Evolutionary conservation across 2,888 invertebrate species (phyloP), one percentile per base, ranked within the genome.

Genomic region (Nephrotoma guestfalica): DNA sequence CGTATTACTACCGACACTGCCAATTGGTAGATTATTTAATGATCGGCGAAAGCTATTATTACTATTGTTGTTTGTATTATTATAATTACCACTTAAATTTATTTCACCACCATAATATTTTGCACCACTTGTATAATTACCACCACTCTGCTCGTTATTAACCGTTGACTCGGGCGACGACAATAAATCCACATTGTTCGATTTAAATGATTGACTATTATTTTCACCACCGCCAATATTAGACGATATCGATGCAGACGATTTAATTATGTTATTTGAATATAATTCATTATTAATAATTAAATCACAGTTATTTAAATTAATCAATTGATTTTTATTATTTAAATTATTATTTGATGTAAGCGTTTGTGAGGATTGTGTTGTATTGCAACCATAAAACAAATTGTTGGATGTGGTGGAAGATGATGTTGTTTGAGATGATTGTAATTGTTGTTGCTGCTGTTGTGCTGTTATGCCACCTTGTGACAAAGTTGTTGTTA

Each of bases 81-180:
- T 85, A 15, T 85, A 43, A 43, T 41, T 45, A 84, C 86, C 83
- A 86, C 86, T 85, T 45, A 85, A 85, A 86, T 87, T 86, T 40
- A 45, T 47, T 30, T 45, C 45, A 86, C 87, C 87, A 57, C 86
- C 86, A 86, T 86, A 88, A 88, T 86, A 88, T 88, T 45, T 88
- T 88, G 30, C 87, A 88, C 87, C 88, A 87, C 87, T 88, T 84
- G 88, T 88, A 86, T 86, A 84, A 41, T 41, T 84, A 41, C n/a
- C 40, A 83, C 30, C 15, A 41, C 41, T 41, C n/a, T 84, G 84
- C 15, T 41, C 42, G 7, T 84, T 42, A 41, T 41, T 41, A 41
- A 41, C 41, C 84, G 84, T 41, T 84, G 84, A 41, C 7, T 41
- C 41, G 0, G 84, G 84, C 42, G 84, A 42, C 5, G 84, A 41